A percentile compares a stretch with the other conserved stretches of the same genome.
Conservation (phyloP, 2,113 vertebrate species). For the Sinocyclocheilus anshuiensis region DNA sequence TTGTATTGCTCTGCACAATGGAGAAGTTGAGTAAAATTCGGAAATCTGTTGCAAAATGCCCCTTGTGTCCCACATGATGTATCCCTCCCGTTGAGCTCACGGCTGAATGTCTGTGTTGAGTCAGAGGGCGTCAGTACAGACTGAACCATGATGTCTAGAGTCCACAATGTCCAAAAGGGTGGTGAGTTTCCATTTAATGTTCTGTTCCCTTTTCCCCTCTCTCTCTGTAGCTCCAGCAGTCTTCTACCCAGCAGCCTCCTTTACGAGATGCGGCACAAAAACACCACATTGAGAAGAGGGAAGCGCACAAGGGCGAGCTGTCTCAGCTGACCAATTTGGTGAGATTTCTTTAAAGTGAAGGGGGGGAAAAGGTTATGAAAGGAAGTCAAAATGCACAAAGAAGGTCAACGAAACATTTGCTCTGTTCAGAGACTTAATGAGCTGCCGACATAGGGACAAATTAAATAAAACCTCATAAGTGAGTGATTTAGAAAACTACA, state of each 20-base stretch:
- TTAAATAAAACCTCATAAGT: background rate
- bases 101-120: constrained; percentile 35
- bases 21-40: constrained; percentile 27
- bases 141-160: constrained; percentile 45
- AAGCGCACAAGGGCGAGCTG: constrained; percentile 68
- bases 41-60: constrained; percentile 12
- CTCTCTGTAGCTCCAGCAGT: constrained; percentile 69
- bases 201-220: background rate
- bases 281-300: constrained; percentile 78
- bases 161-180: constrained; percentile 34
- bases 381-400: background rate
- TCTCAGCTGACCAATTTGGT: constrained; percentile 78
- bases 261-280: constrained; percentile 63
- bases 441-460: background rate
- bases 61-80: background rate
- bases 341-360: constrained; percentile 49
- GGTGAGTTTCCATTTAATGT: constrained; percentile 30
- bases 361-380: background rate
- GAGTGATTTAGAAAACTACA: background rate
- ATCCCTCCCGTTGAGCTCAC: constrained; percentile 3
- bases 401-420: background rate
- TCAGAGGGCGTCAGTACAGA: constrained; percentile 49
- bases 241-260: constrained; percentile 69
- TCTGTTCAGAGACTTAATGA: background rate
- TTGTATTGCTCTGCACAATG: background rate